phyloP scores from a whole-genome alignment of 2,113 vertebrate species.

The Dasypus novemcinctus region DNA sequence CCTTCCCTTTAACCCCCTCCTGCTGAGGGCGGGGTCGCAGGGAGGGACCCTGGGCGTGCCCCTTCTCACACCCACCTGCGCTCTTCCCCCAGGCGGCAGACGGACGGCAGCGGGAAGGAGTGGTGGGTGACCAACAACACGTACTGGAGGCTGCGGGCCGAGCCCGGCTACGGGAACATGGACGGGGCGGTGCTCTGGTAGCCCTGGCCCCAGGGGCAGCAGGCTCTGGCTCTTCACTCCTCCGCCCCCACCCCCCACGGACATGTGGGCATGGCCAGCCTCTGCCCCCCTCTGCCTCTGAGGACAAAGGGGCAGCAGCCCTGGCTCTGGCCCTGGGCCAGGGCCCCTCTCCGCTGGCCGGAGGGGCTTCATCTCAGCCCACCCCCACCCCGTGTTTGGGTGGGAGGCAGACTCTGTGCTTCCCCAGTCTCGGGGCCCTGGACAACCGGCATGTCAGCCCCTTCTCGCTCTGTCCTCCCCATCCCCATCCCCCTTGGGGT shows the following conservation, averaged over 20 bases:
- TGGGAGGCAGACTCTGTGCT: conserved; percentile 8
- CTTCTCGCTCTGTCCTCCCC: conserved; percentile 9
- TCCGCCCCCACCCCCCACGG: background rate
- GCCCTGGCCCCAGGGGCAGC: conserved; percentile 59
- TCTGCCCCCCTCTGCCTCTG: background rate
- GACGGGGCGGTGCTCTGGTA: conserved; percentile 93
- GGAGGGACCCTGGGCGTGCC: background rate
- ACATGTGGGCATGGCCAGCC: background rate
- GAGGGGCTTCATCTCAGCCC: conserved; percentile 44
- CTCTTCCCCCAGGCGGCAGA: conserved; percentile 78
- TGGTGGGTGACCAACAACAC: conserved; percentile 91
- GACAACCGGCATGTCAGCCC: conserved; percentile 58
- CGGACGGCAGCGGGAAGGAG: conserved; percentile 87
- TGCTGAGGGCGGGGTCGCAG: background rate
- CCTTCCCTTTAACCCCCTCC: background rate
- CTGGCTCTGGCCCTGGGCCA: background rate
- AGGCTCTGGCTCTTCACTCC: background rate
- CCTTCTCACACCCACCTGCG: rapidly evolving
- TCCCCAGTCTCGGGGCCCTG: conserved; percentile 21
- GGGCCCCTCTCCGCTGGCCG: conserved; percentile 55
- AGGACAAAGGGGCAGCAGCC: conserved; percentile 24
- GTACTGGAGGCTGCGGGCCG: conserved; percentile 91
- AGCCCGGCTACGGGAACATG: conserved; percentile 88
- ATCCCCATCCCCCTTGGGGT: conserved; percentile 9
- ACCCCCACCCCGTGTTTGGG: background rate